Evolutionary conservation across 2,888 invertebrate genomes (phyloP).

Genomic region (Drosophila atripex): DNA sequence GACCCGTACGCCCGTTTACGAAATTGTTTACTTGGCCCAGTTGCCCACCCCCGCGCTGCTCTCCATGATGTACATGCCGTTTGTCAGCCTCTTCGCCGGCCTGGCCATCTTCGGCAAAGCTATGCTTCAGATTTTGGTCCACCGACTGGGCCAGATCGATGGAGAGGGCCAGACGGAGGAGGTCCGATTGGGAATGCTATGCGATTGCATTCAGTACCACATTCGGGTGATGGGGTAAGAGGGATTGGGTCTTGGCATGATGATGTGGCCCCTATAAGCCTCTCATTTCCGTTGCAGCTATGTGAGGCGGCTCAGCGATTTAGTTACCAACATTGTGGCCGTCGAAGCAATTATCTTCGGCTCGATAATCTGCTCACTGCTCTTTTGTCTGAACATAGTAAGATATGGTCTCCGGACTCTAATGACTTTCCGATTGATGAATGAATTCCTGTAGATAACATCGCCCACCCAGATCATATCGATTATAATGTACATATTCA

Average conservation of each 20-base stretch:
- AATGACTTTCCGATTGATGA: too few species aligned
- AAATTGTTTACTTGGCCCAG: slow-evolving; percentile 77
- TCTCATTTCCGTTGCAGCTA: slow-evolving; percentile 62
- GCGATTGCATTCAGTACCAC: slow-evolving; percentile 67
- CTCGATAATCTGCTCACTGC: slow-evolving; percentile 73
- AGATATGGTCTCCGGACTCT: slow-evolving; percentile 22
- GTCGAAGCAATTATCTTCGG: slow-evolving; percentile 78
- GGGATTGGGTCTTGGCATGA: neutral
- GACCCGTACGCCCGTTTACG: slow-evolving; percentile 72
- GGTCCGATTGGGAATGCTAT: slow-evolving; percentile 55
- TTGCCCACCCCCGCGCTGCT: slow-evolving; percentile 67
- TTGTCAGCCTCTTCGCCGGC: slow-evolving; percentile 79
- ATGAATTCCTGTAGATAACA: slow-evolving; percentile 18
- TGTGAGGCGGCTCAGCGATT: slow-evolving; percentile 67
- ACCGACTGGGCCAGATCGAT: slow-evolving; percentile 57
- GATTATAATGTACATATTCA: slow-evolving; percentile 77
- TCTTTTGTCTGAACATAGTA: slow-evolving; percentile 81
- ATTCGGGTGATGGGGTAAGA: slow-evolving; percentile 56
- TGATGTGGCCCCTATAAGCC: neutral
- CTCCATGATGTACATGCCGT: slow-evolving; percentile 79
- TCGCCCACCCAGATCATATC: slow-evolving; percentile 53
- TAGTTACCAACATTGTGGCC: slow-evolving; percentile 76
- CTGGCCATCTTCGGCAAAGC: slow-evolving; percentile 79
- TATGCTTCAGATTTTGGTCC: slow-evolving; percentile 71
- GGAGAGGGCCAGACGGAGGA: slow-evolving; percentile 42